Percentiles rank a stretch among this genome's conserved stretches.
Evolutionary conservation across 1,140 invertebrate genomes (phyloP).

Genomic region (Drosophila kepulauana): DNA sequence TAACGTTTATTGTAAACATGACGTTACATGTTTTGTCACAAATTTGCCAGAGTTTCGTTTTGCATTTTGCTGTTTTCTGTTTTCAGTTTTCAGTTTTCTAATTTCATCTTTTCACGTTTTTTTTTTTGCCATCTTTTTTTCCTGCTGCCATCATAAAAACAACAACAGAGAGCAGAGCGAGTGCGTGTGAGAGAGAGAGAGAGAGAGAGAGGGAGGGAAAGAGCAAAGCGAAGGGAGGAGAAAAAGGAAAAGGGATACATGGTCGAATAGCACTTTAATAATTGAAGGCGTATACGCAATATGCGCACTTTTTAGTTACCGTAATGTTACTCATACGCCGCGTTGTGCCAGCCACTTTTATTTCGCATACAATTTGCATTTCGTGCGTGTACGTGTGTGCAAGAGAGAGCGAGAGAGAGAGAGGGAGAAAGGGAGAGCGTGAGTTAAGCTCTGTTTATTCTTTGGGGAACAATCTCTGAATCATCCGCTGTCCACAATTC

Average conservation of each 20-base stretch:
- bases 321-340: constrained; percentile 50
- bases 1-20: background rate
- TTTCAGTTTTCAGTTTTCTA: constrained; percentile 36
- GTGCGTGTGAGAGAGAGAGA: background rate
- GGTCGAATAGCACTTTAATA: constrained; percentile 41
- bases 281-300: constrained; percentile 53
- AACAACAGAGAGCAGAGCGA: background rate
- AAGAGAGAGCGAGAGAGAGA: background rate
- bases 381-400: constrained; percentile 15
- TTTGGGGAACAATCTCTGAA: constrained; percentile 60
- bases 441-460: constrained; percentile 52
- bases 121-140: background rate
- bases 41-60: constrained; percentile 1
- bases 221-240: background rate
- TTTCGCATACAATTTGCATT: constrained; percentile 51
- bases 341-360: constrained; percentile 25
- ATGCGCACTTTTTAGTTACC: constrained; percentile 52
- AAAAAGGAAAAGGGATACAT: background rate
- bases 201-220: background rate
- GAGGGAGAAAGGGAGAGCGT: background rate
- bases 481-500: constrained; percentile 34
- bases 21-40: background rate
- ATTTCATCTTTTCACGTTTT: constrained; percentile 19
- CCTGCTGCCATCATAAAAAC: constrained; percentile 20
- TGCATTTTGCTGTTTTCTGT: constrained; percentile 8